phyloP scores from a whole-genome alignment of 2,113 vertebrate species.

The Circaetus gallicus region DNA sequence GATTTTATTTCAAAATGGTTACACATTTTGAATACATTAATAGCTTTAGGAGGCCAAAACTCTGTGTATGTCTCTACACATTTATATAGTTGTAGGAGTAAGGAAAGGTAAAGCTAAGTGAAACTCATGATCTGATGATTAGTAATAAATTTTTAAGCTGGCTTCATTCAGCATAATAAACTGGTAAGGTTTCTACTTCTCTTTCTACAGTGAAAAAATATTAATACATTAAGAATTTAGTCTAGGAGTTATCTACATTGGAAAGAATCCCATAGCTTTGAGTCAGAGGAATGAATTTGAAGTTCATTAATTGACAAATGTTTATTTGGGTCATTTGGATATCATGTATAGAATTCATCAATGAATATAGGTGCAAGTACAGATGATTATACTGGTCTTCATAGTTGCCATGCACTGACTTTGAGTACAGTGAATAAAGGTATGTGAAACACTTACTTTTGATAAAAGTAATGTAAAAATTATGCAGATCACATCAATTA shows the following conservation, averaged over 20 bases:
- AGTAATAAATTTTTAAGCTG: neutral
- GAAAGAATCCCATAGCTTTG: neutral
- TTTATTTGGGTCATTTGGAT: neutral
- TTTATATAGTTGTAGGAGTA: neutral
- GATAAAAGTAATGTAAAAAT: neutral
- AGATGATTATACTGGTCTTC: neutral
- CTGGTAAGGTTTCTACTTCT: neutral
- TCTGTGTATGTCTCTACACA: too few species aligned
- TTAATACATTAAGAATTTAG: neutral
- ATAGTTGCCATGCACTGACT: fast-evolving
- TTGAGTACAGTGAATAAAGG: neutral
- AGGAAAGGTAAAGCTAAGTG: neutral
- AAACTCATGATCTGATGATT: neutral
- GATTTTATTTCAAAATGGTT: neutral
- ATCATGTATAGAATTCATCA: neutral
- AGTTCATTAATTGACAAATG: neutral
- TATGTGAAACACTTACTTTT: neutral
- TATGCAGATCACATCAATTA: neutral
- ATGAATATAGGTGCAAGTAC: neutral
- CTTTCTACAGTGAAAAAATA: neutral
- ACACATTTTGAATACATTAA: neutral
- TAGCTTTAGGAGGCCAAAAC: neutral
- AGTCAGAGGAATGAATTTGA: neutral
- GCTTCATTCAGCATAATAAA: neutral
- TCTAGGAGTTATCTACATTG: neutral